Percentiles rank a stretch among this genome's conserved stretches.
phyloP scores from a whole-genome alignment of 2,888 invertebrate genomes.

The Spilarctia lutea region DNA sequence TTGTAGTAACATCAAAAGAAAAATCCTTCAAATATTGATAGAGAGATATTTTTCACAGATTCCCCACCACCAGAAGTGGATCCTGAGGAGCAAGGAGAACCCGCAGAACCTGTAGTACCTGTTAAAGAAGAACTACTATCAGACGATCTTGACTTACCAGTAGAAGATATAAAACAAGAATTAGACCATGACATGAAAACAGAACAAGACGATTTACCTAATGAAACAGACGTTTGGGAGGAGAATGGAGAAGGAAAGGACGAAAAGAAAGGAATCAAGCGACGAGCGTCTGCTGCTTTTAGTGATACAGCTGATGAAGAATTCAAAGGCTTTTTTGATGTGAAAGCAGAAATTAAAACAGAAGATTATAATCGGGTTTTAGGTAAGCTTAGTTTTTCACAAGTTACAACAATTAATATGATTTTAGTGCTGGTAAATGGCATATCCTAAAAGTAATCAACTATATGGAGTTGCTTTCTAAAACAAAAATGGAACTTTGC shows the following conservation, averaged over 20 bases:
- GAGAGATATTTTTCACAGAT: conserved; percentile 25
- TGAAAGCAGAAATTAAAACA: conserved; percentile 58
- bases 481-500: too few species aligned
- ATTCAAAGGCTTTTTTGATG: conserved; percentile 74
- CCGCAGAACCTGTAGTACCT: conserved; percentile 5
- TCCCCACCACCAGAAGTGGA: conserved; percentile 34
- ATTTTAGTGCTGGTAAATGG: too few species aligned
- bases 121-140: conserved; percentile 33
- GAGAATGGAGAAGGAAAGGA: conserved; percentile 37
- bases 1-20: not conserved
- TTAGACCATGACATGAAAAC: conserved; percentile 23
- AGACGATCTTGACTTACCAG: conserved; percentile 31
- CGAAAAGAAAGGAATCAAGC: conserved; percentile 66
- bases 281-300: conserved; percentile 76
- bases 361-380: conserved; percentile 66
- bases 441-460: too few species aligned
- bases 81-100: conserved; percentile 30
- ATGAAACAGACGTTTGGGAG: conserved; percentile 30
- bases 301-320: conserved; percentile 69
- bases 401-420: too few species aligned
- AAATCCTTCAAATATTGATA: not conserved
- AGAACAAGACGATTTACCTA: conserved; percentile 25
- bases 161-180: conserved; percentile 21
- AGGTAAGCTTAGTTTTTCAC: conserved; percentile 59
- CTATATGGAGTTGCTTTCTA: too few species aligned